Base-by-base conservation (phyloP, 2,113 vertebrate species). In the Pogona vitticeps region DNA sequence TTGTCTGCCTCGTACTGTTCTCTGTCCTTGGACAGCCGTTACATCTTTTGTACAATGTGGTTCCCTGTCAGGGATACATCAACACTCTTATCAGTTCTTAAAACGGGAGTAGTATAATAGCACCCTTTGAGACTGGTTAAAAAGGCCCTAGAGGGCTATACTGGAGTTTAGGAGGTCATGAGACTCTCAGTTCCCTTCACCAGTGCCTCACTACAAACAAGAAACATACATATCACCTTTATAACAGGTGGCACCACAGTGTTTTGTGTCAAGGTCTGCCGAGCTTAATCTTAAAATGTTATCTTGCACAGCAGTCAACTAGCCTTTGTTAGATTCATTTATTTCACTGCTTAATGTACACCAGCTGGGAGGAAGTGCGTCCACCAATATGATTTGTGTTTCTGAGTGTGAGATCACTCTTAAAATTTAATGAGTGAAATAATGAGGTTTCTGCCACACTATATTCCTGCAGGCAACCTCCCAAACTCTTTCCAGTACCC, bases 351-450 rank as follows among this genome's bases (percentile, higher is more conserved):
- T 56, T 75, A 63, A 68, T 82, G 17, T 33, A 18, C 18, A 56
- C 56, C 75, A 56, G 38, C 40, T 38, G 36, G 58, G 59, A 61
- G 77, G 85, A 84, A 33, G 81, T 82, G 58, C 7, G 14, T 76
- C 52, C 73, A 76, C 18, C 81, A 42, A 52, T 65, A 72, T 38
- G 28, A 73, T 79, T 80, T 80, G 42, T 59, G 59, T 63, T 12
- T 36, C 52, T 84, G 26, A n/a, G 65, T 61, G 42, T 82, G 75
- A 83, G 58, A 78, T 59, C 76, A 86, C 56, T 65, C 58, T 86
- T 77, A 72, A 77, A 38, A 78, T 85, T 72, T 72, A 85, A 84
- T 67, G 67, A 38, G 78, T 59, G 52, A 40, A 70, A 76, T 85
- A 88, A 40, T 28, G 18, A 71, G 26, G 18, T 91, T 86, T 76